phyloP scores from a whole-genome alignment of 1,140 invertebrate genomes.

The Chironomus striatipennis region DNA sequence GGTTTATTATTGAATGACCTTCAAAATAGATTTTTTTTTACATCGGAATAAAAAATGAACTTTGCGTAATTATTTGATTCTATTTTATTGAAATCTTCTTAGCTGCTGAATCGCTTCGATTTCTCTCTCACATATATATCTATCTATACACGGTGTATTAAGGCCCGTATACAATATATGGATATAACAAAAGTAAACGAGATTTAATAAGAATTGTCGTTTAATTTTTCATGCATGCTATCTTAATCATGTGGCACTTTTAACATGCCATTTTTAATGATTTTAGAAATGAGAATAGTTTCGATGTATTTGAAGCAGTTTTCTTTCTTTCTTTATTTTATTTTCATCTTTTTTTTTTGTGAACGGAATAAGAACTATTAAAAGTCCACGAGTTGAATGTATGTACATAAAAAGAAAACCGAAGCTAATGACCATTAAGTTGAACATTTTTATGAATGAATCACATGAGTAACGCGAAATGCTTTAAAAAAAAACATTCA shows the following conservation, averaged over 20 bases:
- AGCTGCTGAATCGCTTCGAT: not conserved
- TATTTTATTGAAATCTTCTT: not conserved
- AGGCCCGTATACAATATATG: not conserved
- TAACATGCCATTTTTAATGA: no score
- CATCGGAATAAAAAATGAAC: not conserved
- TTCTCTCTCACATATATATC: not conserved
- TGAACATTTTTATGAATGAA: constrained; percentile 18
- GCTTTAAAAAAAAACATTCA: not conserved
- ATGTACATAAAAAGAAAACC: not conserved
- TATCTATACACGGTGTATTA: not conserved
- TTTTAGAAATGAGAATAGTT: no score
- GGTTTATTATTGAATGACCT: constrained; percentile 13
- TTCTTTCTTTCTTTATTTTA: no score
- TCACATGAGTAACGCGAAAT: not conserved
- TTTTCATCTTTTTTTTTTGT: no score
- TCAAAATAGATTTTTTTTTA: not conserved
- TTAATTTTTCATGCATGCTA: no score
- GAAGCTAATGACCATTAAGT: constrained; percentile 6
- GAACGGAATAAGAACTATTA: not conserved
- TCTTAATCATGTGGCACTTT: no score
- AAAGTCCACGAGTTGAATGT: constrained; percentile 9
- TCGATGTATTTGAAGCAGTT: no score
- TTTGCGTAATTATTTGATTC: not conserved
- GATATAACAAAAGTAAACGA: not conserved
- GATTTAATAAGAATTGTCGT: not conserved